phyloP scores from a whole-genome alignment of 2,888 invertebrate species.

The Apantesis nais region DNA sequence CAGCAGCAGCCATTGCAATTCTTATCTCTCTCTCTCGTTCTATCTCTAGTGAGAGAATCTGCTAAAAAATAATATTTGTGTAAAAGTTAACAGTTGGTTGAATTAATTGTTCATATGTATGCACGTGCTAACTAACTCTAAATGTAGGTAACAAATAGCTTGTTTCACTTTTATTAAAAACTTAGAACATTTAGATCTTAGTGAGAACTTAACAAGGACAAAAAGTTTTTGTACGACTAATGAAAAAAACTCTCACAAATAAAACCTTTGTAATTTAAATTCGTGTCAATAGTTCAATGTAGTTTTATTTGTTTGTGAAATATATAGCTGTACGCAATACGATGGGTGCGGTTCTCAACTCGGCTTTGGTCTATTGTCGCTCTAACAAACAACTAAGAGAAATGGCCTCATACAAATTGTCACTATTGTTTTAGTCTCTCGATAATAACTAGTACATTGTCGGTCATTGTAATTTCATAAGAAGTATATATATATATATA shows the following conservation, averaged over 20 bases:
- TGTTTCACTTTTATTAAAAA: background rate
- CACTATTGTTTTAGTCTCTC: slow-evolving; percentile 10
- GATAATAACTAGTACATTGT: background rate
- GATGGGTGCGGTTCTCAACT: slow-evolving; percentile 19
- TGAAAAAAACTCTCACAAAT: background rate
- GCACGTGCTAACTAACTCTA: background rate
- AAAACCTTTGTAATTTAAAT: slow-evolving; percentile 12
- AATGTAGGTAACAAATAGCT: slow-evolving; percentile 5
- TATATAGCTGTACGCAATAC: slow-evolving; percentile 21
- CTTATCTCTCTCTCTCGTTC: too few relatives aligned
- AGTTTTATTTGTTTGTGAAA: slow-evolving; percentile 26
- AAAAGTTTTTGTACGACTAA: slow-evolving; percentile 6
- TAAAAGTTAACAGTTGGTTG: background rate
- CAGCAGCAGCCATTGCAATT: background rate
- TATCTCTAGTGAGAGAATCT: background rate
- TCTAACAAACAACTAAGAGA: slow-evolving; percentile 36
- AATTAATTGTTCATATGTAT: background rate
- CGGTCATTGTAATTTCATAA: background rate
- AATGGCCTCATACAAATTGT: slow-evolving; percentile 27
- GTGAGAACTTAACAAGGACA: slow-evolving; percentile 6
- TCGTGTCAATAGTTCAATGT: slow-evolving; percentile 24
- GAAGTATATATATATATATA: background rate
- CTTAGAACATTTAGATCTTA: background rate
- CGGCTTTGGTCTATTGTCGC: slow-evolving; percentile 20
- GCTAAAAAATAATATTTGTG: background rate